These are phyloP conservation scores for Spermophilus dauricus DNA, from an alignment of 2,113 vertebrate species.

Conservation along the genomic window DNA sequence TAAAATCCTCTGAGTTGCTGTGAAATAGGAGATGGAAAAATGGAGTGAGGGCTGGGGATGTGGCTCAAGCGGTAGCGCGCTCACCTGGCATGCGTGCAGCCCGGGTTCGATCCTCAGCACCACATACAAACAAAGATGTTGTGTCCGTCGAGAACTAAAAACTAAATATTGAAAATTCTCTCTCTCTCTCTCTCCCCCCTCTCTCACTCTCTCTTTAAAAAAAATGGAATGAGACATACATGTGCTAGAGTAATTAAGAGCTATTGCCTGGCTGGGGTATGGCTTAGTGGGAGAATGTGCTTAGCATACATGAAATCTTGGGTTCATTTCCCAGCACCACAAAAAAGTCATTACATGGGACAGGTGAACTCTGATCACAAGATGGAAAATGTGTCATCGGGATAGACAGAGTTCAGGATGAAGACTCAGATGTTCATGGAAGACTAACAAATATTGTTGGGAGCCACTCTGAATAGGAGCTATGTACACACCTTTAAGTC, in stretches of 20 bases:
- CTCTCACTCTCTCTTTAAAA: too few species aligned
- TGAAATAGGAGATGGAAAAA: neutral
- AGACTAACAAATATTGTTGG: neutral
- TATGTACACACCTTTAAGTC: too few species aligned
- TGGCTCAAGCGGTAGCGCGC: too few species aligned
- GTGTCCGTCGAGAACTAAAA: too few species aligned
- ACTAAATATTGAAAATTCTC: too few species aligned
- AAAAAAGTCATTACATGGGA: neutral
- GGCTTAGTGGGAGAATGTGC: neutral
- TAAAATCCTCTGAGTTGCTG: constrained; percentile 44
- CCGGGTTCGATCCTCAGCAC: too few species aligned
- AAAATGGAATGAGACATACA: neutral
- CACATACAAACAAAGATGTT: too few species aligned
- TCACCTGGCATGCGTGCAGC: too few species aligned
- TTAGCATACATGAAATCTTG: neutral
- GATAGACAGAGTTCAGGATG: neutral
- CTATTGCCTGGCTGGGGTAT: neutral
- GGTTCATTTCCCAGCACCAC: too few species aligned
- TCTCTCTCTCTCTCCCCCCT: too few species aligned
- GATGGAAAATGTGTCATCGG: neutral
- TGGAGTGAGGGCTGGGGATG: too few species aligned
- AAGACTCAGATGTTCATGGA: neutral
- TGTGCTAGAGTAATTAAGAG: neutral
- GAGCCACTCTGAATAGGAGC: too few species aligned
- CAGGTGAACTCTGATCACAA: constrained; percentile 29